A percentile compares a stretch with the other conserved stretches of the same genome.
phyloP scores from a whole-genome alignment of 1,140 invertebrate genomes.

The Oryctes rhinoceros region DNA sequence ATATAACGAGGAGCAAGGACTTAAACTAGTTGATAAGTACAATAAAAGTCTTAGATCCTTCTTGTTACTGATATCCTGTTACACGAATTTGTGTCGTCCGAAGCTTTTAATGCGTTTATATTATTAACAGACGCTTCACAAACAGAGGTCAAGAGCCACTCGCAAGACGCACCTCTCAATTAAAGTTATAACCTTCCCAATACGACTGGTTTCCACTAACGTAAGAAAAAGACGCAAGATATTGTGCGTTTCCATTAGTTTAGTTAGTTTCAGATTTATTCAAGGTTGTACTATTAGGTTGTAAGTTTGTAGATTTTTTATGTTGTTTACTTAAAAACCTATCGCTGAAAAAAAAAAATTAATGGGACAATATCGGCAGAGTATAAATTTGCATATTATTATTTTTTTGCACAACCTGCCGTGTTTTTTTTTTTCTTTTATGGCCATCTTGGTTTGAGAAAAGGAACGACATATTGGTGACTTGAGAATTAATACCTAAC shows the following conservation, averaged over 20 bases:
- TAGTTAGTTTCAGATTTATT: neutral
- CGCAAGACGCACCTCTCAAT: neutral
- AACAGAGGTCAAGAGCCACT: constrained; percentile 2
- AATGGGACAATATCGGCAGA: neutral
- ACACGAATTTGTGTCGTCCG: no score
- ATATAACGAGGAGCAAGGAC: no score
- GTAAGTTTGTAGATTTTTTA: constrained; percentile 10
- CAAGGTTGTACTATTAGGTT: neutral
- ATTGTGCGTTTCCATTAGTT: neutral
- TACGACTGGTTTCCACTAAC: neutral
- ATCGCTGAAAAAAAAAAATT: neutral
- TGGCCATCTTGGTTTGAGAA: no score
- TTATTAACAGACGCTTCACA: neutral
- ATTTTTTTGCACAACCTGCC: neutral
- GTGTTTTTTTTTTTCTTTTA: no score
- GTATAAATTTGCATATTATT: neutral
- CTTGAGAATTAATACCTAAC: no score
- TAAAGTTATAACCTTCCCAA: neutral
- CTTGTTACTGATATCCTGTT: no score
- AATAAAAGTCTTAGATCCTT: no score
- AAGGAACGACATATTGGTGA: no score
- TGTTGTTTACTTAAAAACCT: neutral
- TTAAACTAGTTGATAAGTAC: no score
- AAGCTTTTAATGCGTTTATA: neutral
- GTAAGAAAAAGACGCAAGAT: neutral